These are phyloP conservation scores for Bubo scandiacus DNA, from an alignment of 2,113 vertebrate genomes.

Conservation along the genomic window DNA sequence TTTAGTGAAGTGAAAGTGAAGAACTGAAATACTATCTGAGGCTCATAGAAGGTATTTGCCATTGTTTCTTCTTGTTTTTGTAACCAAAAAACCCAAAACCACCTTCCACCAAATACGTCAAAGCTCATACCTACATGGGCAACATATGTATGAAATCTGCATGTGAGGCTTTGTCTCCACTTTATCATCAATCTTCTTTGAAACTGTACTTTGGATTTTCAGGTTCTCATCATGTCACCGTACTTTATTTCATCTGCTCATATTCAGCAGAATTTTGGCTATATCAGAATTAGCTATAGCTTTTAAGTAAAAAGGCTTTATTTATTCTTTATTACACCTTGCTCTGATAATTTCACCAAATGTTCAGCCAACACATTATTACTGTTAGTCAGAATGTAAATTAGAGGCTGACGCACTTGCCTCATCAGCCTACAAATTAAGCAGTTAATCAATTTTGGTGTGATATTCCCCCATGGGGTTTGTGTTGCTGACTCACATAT, in stretches of 20 bases:
- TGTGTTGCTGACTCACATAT: conserved; percentile 43
- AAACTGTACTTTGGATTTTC: neutral
- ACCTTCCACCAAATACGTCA: neutral
- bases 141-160: neutral
- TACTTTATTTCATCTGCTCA: neutral
- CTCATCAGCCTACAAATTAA: conserved; percentile 40
- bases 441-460: conserved; percentile 46
- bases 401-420: conserved; percentile 27
- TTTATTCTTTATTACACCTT: conserved; percentile 40
- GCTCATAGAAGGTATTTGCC: neutral
- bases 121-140: neutral
- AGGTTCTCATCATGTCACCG: neutral
- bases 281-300: neutral
- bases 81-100: neutral
- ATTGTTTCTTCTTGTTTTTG: neutral
- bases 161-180: neutral
- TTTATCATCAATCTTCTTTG: neutral
- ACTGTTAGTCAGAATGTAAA: conserved; percentile 53
- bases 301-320: conserved; percentile 46
- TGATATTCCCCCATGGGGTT: neutral
- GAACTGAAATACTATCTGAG: neutral
- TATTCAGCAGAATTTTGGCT: conserved; percentile 25
- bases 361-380: conserved; percentile 43
- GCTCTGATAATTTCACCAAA: conserved; percentile 37
- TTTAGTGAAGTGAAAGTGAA: neutral